Base-by-base conservation (phyloP, 2,888 invertebrate species). In the Volucella bombylans region DNA sequence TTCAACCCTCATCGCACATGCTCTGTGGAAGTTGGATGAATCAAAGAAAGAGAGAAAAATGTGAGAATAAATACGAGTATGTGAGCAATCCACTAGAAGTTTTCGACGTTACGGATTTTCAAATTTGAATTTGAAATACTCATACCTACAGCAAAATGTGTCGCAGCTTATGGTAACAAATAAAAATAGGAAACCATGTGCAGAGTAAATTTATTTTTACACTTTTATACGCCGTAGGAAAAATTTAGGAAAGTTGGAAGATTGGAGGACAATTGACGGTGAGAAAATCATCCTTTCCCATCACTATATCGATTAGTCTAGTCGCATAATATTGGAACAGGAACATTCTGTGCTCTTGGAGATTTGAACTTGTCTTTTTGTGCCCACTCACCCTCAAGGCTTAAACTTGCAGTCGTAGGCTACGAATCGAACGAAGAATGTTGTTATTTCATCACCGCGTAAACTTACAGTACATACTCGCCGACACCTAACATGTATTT, bases 1-100 rank as follows among this genome's bases (percentile, higher is more conserved):
- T 4, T 41, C 45, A 78, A 62, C 72, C 61, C 67, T 69, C 57
- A 59, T 41, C 43, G 54, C 82, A 61, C 82, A 82, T 82, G 82
- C 72, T 72, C 77, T 61, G 41, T 67, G 65, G 61, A 77, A 57
- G 49, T 14, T 77, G 59, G 14, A n/a, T 47, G 11, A 52, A 55
- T 18, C 52, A 49, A 41, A 45, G 15, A 72, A 18, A 41, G 8
- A 49, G 11, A 39, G 45, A 38, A 49, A 52, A 45, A 38, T 23
- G 38, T 6, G 52, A 39, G 15, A 41, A 38, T 12, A 23, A 2
- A 39, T 23, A 23, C 23, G 23, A 23, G 23, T 23, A 23, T 23
- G 23, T 23, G 23, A 23, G 4, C 23, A 18, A 41, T 15, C 23
- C n/a, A 50, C 41, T 59, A 12, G 39, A n/a, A 14, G 12, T 50